These are phyloP conservation scores for Shargacucullia verbasci DNA, from an alignment of 2,888 invertebrate genomes.

Conservation along the genomic window DNA sequence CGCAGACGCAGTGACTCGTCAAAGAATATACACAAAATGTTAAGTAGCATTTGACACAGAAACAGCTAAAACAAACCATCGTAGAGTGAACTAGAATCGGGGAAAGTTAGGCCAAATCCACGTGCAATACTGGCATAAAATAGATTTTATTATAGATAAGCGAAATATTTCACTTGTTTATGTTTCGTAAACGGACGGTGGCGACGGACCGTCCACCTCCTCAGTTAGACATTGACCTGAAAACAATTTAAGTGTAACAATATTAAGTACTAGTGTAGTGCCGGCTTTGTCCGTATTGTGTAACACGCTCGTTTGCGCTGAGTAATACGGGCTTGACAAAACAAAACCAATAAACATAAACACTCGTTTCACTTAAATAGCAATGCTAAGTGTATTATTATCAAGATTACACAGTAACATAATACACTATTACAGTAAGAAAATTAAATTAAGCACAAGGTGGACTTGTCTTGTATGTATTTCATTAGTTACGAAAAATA, in stretches of 20 bases:
- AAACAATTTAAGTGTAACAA: slow-evolving; percentile 73
- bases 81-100: slow-evolving; percentile 32
- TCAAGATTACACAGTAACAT: slow-evolving; percentile 41
- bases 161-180: slow-evolving; percentile 45
- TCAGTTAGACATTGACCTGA: slow-evolving; percentile 76
- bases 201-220: slow-evolving; percentile 59
- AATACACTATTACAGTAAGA: slow-evolving; percentile 32
- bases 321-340: slow-evolving; percentile 59
- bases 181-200: slow-evolving; percentile 57
- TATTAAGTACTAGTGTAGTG: slow-evolving; percentile 53
- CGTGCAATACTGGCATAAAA: slow-evolving; percentile 47
- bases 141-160: slow-evolving; percentile 54
- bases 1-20: too few species aligned
- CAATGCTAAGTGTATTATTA: slow-evolving; percentile 44
- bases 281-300: slow-evolving; percentile 58
- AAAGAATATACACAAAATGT: slow-evolving; percentile 20
- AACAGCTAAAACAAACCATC: slow-evolving; percentile 27
- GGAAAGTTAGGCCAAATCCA: slow-evolving; percentile 39
- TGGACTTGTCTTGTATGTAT: slow-evolving; percentile 27
- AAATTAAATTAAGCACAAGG: slow-evolving; percentile 48
- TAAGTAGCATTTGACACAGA: slow-evolving; percentile 43
- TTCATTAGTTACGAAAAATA: slow-evolving; percentile 36
- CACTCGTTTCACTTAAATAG: slow-evolving; percentile 49
- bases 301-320: slow-evolving; percentile 51
- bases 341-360: slow-evolving; percentile 55